Evolutionary conservation across 2,888 invertebrate species (phyloP), one percentile per base, ranked within the genome.

Genomic region (Dusona sp.): DNA sequence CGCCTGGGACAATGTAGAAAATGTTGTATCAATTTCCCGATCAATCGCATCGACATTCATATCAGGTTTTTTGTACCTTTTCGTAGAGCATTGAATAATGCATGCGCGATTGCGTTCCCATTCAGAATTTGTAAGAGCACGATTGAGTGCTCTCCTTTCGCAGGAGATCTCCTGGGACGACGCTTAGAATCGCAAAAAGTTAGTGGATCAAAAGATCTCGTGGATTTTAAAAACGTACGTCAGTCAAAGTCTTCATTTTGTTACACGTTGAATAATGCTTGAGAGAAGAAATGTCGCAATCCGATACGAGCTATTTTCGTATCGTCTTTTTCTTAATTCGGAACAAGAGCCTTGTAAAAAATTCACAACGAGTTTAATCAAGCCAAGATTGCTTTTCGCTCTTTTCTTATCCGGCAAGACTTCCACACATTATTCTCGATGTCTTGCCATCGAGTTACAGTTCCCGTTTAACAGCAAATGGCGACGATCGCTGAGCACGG

Each of bases 21-120:
- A 84, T 73, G 68, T 79, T 45, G 48, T 22, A 74, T 68, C 51
- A 75, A 83, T 85, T 82, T 87, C 73, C 73, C 70, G 79, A 79
- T 79, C 68, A 70, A 36, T 68, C 29, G 67, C 38, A 36, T 57
- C 64, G 22, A 65, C 48, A 73, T 78, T 72, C 82, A 45, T 67
- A 81, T 80, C 80, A 81, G 79, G 83, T 80, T 79, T 72, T 78
- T 57, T 77, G 85, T 77, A 74, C 79, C 72, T 79, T 79, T 61
- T 79, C 83, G 80, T 25, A 48, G 42, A 57, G 74, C 54, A 79
- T 85, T 87, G 88, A 87, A 88, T 88, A 88, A 88, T 88, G 83
- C 83, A 88, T 85, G 65, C 57, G 70, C 45, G 70, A 54, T 45
- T n/a, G 48, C 25, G 78, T 72, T 33, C 77, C 33, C 64, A 33